These are phyloP conservation scores for Heteronetta atricapilla DNA, from an alignment of 2,113 vertebrate genomes.

Conservation along the genomic window DNA sequence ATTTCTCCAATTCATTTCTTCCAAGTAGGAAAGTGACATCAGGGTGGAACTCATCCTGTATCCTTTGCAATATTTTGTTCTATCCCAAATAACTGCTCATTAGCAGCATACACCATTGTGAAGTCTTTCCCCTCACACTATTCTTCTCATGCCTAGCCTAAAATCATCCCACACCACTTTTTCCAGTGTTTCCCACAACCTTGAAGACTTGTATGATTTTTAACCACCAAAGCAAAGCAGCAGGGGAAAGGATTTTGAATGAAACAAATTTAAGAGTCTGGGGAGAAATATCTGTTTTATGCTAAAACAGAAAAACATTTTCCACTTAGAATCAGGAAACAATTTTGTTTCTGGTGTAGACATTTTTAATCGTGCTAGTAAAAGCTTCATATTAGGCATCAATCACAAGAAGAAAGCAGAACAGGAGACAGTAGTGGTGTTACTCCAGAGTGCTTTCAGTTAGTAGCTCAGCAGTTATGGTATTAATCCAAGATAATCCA, in stretches of 20 bases:
- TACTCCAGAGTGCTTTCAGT: not conserved
- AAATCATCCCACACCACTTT: not conserved
- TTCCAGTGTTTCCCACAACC: not conserved
- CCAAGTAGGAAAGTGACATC: not conserved
- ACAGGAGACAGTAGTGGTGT: not conserved
- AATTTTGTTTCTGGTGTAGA: not conserved
- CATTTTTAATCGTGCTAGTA: not conserved
- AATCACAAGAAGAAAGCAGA: not conserved
- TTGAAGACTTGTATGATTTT: not conserved
- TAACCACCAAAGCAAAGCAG: constrained; percentile 11
- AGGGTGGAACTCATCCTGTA: not conserved
- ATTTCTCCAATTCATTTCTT: constrained; percentile 18
- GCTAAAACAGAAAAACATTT: not conserved
- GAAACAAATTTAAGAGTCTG: not conserved
- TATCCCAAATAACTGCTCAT: not conserved
- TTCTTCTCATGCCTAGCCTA: not conserved
- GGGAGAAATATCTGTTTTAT: not conserved
- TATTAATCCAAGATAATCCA: not conserved
- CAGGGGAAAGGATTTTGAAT: not conserved
- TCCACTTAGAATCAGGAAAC: not conserved
- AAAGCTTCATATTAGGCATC: not conserved
- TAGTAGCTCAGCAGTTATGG: not conserved
- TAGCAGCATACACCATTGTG: too few species aligned
- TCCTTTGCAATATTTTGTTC: not conserved
- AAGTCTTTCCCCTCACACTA: not conserved